phyloP scores from a whole-genome alignment of 2,888 invertebrate species.

The Yponomeuta malinellus region DNA sequence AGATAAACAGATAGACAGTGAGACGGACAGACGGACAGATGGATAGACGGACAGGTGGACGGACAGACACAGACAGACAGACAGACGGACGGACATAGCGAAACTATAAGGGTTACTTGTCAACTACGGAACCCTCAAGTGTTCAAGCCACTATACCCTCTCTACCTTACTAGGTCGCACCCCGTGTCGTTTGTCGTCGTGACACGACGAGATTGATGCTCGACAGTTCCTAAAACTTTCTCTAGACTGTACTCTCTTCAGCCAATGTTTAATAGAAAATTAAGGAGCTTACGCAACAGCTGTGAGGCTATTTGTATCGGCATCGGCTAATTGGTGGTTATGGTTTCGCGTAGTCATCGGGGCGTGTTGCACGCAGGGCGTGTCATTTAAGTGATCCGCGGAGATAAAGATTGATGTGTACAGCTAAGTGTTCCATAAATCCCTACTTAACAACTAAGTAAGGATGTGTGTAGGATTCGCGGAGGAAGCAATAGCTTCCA shows the following conservation, averaged over 20 bases:
- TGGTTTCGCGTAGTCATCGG: background rate
- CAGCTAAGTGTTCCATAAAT: no score
- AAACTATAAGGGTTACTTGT: no score
- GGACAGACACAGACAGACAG: no score
- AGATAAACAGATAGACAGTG: no score
- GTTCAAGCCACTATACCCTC: background rate
- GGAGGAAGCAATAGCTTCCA: no score
- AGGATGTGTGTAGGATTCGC: no score
- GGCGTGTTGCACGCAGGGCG: background rate
- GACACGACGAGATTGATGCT: conserved; percentile 12
- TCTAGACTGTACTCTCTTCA: background rate
- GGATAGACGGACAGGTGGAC: no score
- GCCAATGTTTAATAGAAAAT: conserved; percentile 8
- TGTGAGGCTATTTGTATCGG: conserved; percentile 1
- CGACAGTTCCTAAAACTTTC: conserved; percentile 2
- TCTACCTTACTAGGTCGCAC: background rate
- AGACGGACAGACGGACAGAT: no score
- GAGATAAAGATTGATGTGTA: no score
- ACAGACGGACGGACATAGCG: no score
- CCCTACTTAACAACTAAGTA: no score
- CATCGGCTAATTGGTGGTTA: background rate
- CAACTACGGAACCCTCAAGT: background rate
- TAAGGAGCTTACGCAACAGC: background rate
- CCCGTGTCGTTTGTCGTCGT: conserved; percentile 13
- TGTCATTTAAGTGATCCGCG: no score